Base-by-base conservation (phyloP, 2,113 vertebrate species). In the Mesitornis unicolor region DNA sequence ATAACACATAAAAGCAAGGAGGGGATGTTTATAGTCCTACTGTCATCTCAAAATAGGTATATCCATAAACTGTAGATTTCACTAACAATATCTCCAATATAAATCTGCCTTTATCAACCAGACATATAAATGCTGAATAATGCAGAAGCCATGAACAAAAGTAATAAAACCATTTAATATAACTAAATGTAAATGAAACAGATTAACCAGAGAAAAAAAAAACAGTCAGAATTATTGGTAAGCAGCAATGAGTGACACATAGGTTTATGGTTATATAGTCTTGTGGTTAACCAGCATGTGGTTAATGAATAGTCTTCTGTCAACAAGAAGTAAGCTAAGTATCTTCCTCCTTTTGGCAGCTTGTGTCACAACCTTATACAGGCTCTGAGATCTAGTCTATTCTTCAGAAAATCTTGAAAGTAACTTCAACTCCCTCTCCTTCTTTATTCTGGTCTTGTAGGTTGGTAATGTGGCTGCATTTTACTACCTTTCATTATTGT, bases 231-330 rank as follows among this genome's bases (percentile, higher is more conserved):
- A 83, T 71, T 80, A 51, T 8, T 68, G 87, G 71, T 69, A 47
- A 89, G 91, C 45, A 86, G 73, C 78, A 91, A 53, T 50, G 76
- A 93, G 36, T 51, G 73, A 61, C 89, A 82, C 3, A 1, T 45
- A 82, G 73, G 69, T 90, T 91, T 85, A 17, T 87, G 85, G 73
- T 78, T 89, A 73, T 25, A 29, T 75, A 33, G 90, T 85, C 77
- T 82, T 97, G 93, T 93, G 96, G 92, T 96, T 95, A 95, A 96
- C 88, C 89, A 96, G 83, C 59, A 74, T 92, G 95, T 93, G 94
- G 67, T 74, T 96, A 79, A 89, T 47, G 76, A 74, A 57, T 65
- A 84, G 61, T 42, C 65, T 82, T 93, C 93, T 87, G 75, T 96
- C 89, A 93, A 74, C 89, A 63, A 79, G 91, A 83, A 80, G 67